A percentile compares a stretch with the other conserved stretches of the same genome.
Conservation (phyloP, 2,797 vertebrate genomes). For the Micromesistius poutassou region DNA sequence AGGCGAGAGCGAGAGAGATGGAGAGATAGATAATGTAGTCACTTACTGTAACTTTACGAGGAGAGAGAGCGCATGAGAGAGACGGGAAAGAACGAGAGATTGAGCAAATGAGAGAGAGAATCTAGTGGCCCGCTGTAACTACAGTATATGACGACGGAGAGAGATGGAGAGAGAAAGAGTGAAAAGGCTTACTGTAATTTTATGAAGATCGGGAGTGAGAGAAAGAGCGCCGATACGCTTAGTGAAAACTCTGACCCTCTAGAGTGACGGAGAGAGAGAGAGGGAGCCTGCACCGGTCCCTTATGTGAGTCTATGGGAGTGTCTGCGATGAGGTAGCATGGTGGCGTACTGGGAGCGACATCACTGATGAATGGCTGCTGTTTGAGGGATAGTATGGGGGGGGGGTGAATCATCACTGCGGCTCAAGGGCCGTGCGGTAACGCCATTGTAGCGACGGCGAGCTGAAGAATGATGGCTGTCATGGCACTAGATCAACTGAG, state of each 20-base stretch:
- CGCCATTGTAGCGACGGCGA: neutral
- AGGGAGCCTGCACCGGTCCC: neutral
- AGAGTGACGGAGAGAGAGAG: neutral
- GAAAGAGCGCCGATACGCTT: neutral
- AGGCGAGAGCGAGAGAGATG: neutral
- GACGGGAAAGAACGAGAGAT: neutral
- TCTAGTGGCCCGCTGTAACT: too few species aligned
- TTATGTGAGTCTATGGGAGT: neutral
- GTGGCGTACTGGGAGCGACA: neutral
- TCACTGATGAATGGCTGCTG: neutral
- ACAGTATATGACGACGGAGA: too few species aligned
- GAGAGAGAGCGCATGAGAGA: neutral
- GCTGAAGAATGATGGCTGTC: constrained; percentile 4
- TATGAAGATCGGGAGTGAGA: neutral
- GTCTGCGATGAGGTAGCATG: neutral
- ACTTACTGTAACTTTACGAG: too few species aligned
- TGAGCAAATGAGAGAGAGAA: neutral
- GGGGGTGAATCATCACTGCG: neutral
- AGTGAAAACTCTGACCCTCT: too few species aligned
- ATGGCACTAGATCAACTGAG: neutral
- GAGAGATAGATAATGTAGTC: too few species aligned
- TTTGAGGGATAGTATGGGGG: neutral
- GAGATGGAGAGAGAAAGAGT: too few species aligned
- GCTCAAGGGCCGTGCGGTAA: neutral
- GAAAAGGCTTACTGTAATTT: too few species aligned